These are phyloP conservation scores for Drosophila azteca DNA, from an alignment of 1,140 invertebrate species.

Conservation along the genomic window DNA sequence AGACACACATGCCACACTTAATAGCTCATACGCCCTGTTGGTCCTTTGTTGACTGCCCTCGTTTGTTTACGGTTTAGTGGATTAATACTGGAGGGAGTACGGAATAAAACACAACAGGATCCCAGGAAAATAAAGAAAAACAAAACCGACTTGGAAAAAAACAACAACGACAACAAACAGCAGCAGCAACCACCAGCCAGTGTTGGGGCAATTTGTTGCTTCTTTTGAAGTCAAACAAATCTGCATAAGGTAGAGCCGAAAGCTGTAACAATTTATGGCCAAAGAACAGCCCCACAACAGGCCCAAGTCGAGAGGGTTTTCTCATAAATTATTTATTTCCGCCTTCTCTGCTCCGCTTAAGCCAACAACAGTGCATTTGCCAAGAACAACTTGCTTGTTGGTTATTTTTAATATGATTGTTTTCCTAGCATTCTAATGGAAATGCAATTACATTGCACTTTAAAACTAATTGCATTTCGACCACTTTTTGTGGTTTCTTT, in stretches of 20 bases:
- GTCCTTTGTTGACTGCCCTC: conserved; percentile 72
- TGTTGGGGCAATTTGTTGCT: conserved; percentile 64
- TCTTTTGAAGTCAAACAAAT: conserved; percentile 79
- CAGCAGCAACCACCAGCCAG: conserved; percentile 25
- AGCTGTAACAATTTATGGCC: conserved; percentile 75
- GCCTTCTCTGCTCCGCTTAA: conserved; percentile 32
- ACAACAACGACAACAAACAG: conserved; percentile 11
- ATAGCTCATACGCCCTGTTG: conserved; percentile 78
- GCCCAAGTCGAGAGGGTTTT: conserved; percentile 17
- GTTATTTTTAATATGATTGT: conserved; percentile 57
- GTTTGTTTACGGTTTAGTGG: conserved; percentile 81
- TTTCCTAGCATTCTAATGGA: conserved; percentile 36
- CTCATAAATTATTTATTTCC: conserved; percentile 66
- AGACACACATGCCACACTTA: conserved; percentile 40
- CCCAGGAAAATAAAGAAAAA: conserved; percentile 15
- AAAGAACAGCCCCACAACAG: conserved; percentile 25
- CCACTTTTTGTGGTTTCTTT: conserved; percentile 26
- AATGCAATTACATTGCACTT: conserved; percentile 55
- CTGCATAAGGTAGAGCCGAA: conserved; percentile 73
- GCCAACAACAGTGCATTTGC: conserved; percentile 33
- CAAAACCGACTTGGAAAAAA: conserved; percentile 18
- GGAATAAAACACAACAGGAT: conserved; percentile 19
- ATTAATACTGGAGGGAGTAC: conserved; percentile 61
- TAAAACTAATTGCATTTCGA: conserved; percentile 62
- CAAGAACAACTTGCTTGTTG: not conserved